Percentiles rank a stretch among this genome's conserved stretches.
Conservation (phyloP, 2,113 vertebrate species). For the Tapirus terrestris region DNA sequence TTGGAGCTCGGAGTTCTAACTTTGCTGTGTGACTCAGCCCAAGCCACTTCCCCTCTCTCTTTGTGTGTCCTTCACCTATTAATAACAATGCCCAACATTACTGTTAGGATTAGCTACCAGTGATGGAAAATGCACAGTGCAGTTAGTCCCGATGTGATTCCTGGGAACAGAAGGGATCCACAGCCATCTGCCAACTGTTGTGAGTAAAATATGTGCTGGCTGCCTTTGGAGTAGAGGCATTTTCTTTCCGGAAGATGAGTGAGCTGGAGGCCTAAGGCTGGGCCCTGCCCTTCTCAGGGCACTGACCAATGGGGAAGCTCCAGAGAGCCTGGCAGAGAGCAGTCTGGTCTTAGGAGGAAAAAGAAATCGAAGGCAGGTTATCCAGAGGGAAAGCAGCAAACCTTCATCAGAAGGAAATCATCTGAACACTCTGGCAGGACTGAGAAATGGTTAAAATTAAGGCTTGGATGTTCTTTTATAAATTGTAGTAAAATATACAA, state of each 20-base stretch:
- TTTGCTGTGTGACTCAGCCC: conserved; percentile 57
- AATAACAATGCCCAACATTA: conserved; percentile 41
- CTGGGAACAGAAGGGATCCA: conserved; percentile 63
- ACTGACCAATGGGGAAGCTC: background rate
- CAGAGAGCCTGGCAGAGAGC: background rate
- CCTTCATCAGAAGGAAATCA: conserved; percentile 25
- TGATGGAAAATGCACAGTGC: conserved; percentile 52
- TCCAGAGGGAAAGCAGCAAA: background rate
- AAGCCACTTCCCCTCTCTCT: conserved; percentile 53
- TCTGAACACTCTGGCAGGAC: background rate
- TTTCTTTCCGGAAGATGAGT: background rate
- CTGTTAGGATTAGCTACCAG: conserved; percentile 52
- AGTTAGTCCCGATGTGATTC: conserved; percentile 33
- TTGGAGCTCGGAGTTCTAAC: conserved; percentile 49
- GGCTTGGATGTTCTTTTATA: background rate
- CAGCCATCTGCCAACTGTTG: conserved; percentile 57
- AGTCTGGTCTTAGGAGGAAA: background rate
- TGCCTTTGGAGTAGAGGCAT: background rate
- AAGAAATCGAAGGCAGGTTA: conserved; percentile 22
- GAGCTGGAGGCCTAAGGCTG: background rate
- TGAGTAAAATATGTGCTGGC: conserved; percentile 35
- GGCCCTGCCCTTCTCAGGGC: background rate
- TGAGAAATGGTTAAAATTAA: conserved; percentile 12
- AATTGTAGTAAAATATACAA: conserved; percentile 2
- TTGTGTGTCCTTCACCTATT: conserved; percentile 58